Base-by-base conservation (phyloP, 2,113 vertebrate genomes). In the Oreochromis spilurus region DNA sequence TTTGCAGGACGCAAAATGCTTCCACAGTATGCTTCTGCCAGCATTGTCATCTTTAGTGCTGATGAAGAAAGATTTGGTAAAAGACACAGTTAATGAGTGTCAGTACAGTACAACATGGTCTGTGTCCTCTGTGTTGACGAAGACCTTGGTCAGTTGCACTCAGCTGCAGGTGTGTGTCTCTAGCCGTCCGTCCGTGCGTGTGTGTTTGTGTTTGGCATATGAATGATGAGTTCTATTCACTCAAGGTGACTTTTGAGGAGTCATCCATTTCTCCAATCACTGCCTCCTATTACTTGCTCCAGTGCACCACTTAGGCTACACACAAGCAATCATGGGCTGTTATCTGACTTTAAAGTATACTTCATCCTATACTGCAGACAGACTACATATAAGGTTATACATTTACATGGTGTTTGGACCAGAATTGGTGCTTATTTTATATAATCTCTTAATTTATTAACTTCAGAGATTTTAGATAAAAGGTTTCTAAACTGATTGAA, bases 231-330 rank as follows among this genome's bases (percentile, higher is more conserved):
- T 81, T 90, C 75, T 83, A 80, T 92, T 90, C 88, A 90, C 78
- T 89, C 89, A 95, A 95, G 94, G 94, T 94, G 92, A 94, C 93
- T 94, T 91, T 89, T 92, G 82, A 91, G 83, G 87, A 91, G 82
- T 88, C 88, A 85, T 89, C 88, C 79, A 90, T 94, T 94, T 90
- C 88, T 90, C 87, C 84, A 91, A 85, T 92, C 88, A 91, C 92
- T 93, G 90, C 90, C 92, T 92, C 87, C 86, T 75, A 95, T 93
- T 93, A 94, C 62, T 85, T 91, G 91, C 93, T 92, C 86, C 83
- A 87, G 40, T 92, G 88, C 92, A 93, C 88, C 89, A 91, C 87
- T 93, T 93, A 93, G 55, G 79, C 83, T 89, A 53, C 89, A 88
- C 77, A 86, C 90, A 88, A 83, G 87, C 89, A 87, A 91, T 92